Conservation (phyloP, 2,797 vertebrate genomes). For the Acanthis flammea region DNA sequence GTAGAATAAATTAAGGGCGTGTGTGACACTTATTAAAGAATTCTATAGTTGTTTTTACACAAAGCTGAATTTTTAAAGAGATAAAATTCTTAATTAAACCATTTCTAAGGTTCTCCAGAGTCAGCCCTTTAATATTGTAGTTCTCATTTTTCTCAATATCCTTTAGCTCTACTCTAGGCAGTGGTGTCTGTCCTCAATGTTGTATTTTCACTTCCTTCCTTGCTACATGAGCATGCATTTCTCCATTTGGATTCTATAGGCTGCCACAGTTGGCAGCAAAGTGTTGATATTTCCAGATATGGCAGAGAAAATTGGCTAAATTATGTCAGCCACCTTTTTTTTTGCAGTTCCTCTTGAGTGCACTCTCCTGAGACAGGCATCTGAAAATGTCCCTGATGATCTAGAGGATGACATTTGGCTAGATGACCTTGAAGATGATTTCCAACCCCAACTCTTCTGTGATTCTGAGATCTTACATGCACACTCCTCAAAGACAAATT, state of each 20-base stretch:
- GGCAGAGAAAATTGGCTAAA: not conserved
- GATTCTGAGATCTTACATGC: not conserved
- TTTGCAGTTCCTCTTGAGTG: not conserved
- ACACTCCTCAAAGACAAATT: not conserved
- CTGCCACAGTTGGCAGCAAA: not conserved
- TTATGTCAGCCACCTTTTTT: not conserved
- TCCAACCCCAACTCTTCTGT: not conserved
- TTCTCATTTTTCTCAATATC: not conserved
- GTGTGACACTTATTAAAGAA: not conserved
- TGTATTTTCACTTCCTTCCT: not conserved
- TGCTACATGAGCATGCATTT: not conserved
- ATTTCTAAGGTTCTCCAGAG: not conserved
- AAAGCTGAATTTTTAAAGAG: not conserved
- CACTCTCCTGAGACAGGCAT: not conserved
- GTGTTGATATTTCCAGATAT: not conserved
- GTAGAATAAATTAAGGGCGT: not conserved
- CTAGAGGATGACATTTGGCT: not conserved
- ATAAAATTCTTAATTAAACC: not conserved
- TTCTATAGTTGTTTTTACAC: not conserved
- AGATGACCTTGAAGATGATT: not conserved
- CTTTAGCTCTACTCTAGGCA: not conserved
- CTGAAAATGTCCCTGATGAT: not conserved
- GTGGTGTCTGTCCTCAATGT: not conserved
- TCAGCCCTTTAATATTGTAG: not conserved
- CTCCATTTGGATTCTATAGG: not conserved